Evolutionary conservation across 2,113 vertebrate species (phyloP).

Genomic region (Zeus faber): DNA sequence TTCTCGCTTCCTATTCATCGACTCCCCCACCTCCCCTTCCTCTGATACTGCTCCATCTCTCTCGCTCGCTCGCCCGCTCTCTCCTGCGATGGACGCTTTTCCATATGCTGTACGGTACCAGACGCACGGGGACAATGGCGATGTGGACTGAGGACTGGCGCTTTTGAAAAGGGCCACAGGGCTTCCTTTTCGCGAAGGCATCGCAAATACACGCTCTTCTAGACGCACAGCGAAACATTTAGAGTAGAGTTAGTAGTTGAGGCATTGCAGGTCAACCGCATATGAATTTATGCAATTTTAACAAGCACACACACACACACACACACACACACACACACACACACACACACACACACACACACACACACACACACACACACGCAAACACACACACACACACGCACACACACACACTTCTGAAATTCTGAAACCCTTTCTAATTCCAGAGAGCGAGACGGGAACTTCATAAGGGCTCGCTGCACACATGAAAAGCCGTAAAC

Average conservation of each 20-base stretch:
- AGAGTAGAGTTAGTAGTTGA: too few relatives aligned
- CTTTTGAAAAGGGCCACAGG: constrained; percentile 20
- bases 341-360: constrained; percentile 7
- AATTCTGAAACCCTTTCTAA: too few relatives aligned
- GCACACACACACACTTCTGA: too few relatives aligned
- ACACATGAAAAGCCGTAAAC: too few relatives aligned
- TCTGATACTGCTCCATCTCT: neutral
- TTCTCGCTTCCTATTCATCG: neutral
- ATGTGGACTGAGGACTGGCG: constrained; percentile 41
- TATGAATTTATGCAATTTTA: neutral
- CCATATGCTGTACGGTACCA: constrained; percentile 10
- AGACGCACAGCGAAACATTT: too few relatives aligned
- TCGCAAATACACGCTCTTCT: too few relatives aligned
- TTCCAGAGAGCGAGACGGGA: too few relatives aligned
- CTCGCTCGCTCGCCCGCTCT: neutral
- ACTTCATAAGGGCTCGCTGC: too few relatives aligned
- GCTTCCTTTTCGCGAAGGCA: constrained; percentile 10
- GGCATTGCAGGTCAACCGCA: neutral
- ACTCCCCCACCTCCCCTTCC: neutral
- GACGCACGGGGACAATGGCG: constrained; percentile 14
- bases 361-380: neutral
- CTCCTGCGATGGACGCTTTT: constrained; percentile 18
- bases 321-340: constrained; percentile 1
- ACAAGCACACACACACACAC: constrained; percentile 22
- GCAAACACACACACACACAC: neutral